A percentile compares a stretch with the other conserved stretches of the same genome.
phyloP scores from a whole-genome alignment of 2,888 invertebrate species.

The Aphrophora alni region DNA sequence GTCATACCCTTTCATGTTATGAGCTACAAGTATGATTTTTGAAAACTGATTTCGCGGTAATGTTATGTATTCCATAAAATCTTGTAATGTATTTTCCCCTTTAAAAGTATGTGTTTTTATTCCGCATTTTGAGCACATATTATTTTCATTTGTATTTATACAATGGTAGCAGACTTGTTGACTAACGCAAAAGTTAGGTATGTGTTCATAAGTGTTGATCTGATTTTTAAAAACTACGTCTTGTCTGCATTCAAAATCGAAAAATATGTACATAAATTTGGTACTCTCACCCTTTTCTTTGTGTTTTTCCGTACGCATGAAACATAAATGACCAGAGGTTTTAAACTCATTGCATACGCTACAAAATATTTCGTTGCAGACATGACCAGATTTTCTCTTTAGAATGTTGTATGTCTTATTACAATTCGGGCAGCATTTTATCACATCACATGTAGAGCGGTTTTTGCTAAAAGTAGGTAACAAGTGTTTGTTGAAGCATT shows the following conservation, averaged over 20 bases:
- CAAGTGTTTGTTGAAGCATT: not conserved
- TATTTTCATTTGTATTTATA: too few relatives aligned
- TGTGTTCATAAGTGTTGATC: not conserved
- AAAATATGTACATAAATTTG: not conserved
- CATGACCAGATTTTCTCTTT: not conserved
- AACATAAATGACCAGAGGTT: not conserved
- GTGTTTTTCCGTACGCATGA: not conserved
- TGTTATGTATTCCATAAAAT: not conserved
- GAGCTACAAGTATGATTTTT: not conserved
- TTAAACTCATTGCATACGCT: not conserved
- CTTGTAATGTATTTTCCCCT: not conserved
- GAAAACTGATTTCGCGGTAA: not conserved
- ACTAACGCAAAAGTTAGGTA: constrained; percentile 6
- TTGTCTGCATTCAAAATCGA: constrained; percentile 12
- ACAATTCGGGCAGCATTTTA: constrained; percentile 6
- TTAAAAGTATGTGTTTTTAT: not conserved
- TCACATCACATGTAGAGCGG: not conserved
- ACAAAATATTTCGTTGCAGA: not conserved
- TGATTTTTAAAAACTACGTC: not conserved
- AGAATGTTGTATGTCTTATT: not conserved
- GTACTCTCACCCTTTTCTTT: too few relatives aligned
- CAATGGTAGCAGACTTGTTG: not conserved
- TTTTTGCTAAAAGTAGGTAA: not conserved
- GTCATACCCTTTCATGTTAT: not conserved
- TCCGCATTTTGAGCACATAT: not conserved